Conservation (phyloP, 1,140 invertebrate species). For the Sesamia nonagrioides region DNA sequence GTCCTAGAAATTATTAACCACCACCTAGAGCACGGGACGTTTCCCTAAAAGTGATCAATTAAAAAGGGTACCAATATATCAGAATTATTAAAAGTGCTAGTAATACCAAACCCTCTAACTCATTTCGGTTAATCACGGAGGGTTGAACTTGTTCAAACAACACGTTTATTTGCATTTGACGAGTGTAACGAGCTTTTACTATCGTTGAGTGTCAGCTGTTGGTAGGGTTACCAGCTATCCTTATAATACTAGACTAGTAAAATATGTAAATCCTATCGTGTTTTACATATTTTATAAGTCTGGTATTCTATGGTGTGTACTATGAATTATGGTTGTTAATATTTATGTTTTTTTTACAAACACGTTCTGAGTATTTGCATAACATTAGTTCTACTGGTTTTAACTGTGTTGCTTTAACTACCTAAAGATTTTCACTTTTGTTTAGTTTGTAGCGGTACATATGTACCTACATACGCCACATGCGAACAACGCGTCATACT, state of each 20-base stretch:
- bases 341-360: background rate
- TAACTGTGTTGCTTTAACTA: no score
- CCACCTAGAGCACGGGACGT: background rate
- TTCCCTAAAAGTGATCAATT: no score
- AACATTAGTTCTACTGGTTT: background rate
- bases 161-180: conserved; percentile 82
- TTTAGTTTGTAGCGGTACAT: no score
- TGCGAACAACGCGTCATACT: no score
- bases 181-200: conserved; percentile 78
- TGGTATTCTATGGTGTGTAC: background rate
- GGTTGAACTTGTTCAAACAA: conserved; percentile 74
- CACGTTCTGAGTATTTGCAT: conserved; percentile 13
- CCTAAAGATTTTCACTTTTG: no score
- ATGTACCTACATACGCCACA: no score
- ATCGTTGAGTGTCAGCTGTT: conserved; percentile 58
- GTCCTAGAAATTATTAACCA: no score
- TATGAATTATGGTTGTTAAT: conserved; percentile 1
- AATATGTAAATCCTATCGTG: no score
- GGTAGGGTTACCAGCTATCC: conserved; percentile 30
- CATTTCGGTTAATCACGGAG: conserved; percentile 46
- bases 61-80: no score
- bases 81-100: background rate
- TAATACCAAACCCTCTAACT: background rate
- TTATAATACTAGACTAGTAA: background rate
- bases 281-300: conserved; percentile 12